phyloP scores from a whole-genome alignment of 2,113 vertebrate genomes.

The Corydoras sp. region DNA sequence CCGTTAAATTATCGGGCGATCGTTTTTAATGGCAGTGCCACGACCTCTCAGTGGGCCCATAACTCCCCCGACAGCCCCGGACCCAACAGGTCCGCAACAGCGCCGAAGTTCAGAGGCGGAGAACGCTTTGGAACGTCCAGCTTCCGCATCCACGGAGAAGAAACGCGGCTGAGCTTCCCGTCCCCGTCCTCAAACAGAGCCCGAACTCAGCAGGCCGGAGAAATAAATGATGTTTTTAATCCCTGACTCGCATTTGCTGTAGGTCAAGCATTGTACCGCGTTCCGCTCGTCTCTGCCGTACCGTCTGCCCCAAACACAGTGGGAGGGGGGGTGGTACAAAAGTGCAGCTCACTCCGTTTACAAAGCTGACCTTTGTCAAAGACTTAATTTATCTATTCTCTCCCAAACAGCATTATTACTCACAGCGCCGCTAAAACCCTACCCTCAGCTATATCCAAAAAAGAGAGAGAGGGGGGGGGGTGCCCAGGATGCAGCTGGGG shows the following conservation, averaged over 20 bases:
- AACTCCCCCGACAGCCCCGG: no score
- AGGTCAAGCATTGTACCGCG: slow-evolving; percentile 29
- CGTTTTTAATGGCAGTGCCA: no score
- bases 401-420: slow-evolving; percentile 32
- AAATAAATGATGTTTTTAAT: slow-evolving; percentile 8
- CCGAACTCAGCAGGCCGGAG: no score
- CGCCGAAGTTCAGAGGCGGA: no score
- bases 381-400: slow-evolving; percentile 29
- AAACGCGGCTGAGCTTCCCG: no score
- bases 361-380: slow-evolving; percentile 35
- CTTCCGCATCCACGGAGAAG: no score
- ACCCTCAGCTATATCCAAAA: neutral
- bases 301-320: slow-evolving; percentile 19
- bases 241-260: slow-evolving; percentile 27
- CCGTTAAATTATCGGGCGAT: no score
- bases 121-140: no score
- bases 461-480: neutral
- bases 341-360: slow-evolving; percentile 19
- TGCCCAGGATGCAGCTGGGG: no score
- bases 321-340: slow-evolving; percentile 4
- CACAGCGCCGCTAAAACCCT: neutral
- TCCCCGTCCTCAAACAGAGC: no score
- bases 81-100: no score
- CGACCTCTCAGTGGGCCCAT: no score
- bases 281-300: slow-evolving; percentile 8